phyloP scores from a whole-genome alignment of 1,140 invertebrate species.

The Leptoteleia sp. region DNA sequence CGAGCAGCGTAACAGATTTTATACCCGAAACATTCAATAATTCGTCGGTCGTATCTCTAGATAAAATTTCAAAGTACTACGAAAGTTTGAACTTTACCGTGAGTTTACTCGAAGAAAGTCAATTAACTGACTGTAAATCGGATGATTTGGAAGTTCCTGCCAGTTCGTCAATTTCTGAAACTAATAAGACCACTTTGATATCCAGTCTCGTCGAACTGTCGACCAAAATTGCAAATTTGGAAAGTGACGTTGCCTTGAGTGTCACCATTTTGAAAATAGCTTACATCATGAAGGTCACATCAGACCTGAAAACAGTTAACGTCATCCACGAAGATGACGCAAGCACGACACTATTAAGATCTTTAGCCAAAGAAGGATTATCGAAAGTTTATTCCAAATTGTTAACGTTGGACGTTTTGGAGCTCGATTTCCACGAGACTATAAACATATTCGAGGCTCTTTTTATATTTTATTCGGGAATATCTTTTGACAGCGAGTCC shows the following conservation, averaged over 20 bases:
- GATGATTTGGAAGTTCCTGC: background rate
- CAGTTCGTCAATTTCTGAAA: background rate
- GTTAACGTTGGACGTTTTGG: background rate
- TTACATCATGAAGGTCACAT: slow-evolving; percentile 25
- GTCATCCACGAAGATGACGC: slow-evolving; percentile 9
- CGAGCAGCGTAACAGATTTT: slow-evolving; percentile 24
- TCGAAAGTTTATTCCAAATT: slow-evolving; percentile 11
- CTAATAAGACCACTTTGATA: background rate
- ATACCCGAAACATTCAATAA: slow-evolving; percentile 20
- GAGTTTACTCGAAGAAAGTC: slow-evolving; percentile 14
- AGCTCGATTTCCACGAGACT: slow-evolving; percentile 30
- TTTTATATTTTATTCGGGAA: slow-evolving; percentile 41
- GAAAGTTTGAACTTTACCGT: slow-evolving; percentile 17
- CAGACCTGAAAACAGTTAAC: slow-evolving; percentile 34
- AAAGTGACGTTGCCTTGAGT: slow-evolving; percentile 10
- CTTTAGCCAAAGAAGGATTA: slow-evolving; percentile 13
- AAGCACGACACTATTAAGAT: background rate
- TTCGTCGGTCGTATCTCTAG: background rate
- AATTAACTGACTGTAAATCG: background rate
- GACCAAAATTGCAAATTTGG: slow-evolving; percentile 6
- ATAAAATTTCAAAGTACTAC: slow-evolving; percentile 26
- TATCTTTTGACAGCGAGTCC: slow-evolving; percentile 13
- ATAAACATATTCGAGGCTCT: slow-evolving; percentile 53
- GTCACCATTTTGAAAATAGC: slow-evolving; percentile 28
- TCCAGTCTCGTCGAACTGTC: slow-evolving; percentile 12